Evolutionary conservation across 2,888 invertebrate genomes (phyloP), one percentile per base, ranked within the genome.

Genomic region (Habroteleia sp.): DNA sequence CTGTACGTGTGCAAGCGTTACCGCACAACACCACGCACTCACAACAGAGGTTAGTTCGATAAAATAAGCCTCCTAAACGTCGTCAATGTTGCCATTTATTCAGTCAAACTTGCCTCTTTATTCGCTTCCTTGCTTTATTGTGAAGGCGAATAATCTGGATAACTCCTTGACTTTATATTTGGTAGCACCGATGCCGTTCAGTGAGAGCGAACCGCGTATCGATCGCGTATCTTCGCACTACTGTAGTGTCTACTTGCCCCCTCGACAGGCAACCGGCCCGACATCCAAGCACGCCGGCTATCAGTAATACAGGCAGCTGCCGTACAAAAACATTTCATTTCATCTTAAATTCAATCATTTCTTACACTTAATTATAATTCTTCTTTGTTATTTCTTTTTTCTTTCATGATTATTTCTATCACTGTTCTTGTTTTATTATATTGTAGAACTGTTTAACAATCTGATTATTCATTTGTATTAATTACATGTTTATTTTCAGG

Each of bases 181-280:
- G n/a, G n/a, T n/a, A n/a, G n/a, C n/a, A n/a, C n/a, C n/a, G n/a
- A n/a, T n/a, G n/a, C n/a, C n/a, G n/a, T n/a, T n/a, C n/a, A n/a
- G 54, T 23, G 50, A 44, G 44, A 50, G 69, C 33, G 48, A 35
- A 62, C 37, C 14, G 58, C 42, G 60, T 78, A 80, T 81, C 79
- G 80, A 80, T 80, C 71, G 74, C 74, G 76, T 75, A 80, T 77
- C 74, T 76, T 74, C 74, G 65, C 62, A 52, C 48, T 42, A 52
- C 48, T 41, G n/a, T 27, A 13, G 10, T 13, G 35, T n/a, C n/a
- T n/a, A 44, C 69, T 69, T 41, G 77, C 83, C 83, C 78, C 76
- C 75, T 73, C 54, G 72, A 77, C 80, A 85, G 85, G 87, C 87
- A 87, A 87, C 87, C 86, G 80, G 87, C 75, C 77, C 33, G 80